These are phyloP conservation scores for Tinamus major DNA, from an alignment of 2,797 vertebrate genomes.

Conservation along the genomic window DNA sequence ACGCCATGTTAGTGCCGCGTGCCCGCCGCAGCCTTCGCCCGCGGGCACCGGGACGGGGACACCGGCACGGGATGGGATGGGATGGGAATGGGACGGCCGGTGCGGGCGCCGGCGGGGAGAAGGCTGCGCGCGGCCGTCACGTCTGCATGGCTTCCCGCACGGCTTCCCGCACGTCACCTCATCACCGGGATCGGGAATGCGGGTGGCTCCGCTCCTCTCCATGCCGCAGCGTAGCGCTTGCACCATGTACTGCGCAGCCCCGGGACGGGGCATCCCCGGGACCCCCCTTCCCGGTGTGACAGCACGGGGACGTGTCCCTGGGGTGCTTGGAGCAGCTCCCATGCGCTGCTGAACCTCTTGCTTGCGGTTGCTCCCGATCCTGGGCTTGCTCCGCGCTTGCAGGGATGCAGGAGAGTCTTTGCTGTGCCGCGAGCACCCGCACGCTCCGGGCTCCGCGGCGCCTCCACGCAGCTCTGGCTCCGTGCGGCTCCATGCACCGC, in stretches of 20 bases:
- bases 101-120: neutral
- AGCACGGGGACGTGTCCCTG: fast-evolving
- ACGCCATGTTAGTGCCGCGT: slow-evolving; percentile 99
- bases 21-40: slow-evolving; percentile 23
- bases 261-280: neutral
- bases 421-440: neutral
- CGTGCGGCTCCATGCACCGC: too few species aligned
- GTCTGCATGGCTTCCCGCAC: slow-evolving; percentile 35
- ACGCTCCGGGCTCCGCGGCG: neutral
- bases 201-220: too few species aligned
- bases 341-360: neutral
- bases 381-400: too few species aligned
- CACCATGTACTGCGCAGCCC: too few species aligned
- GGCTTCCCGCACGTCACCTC: slow-evolving; percentile 58
- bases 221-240: too few species aligned
- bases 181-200: neutral
- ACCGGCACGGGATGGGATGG: too few species aligned
- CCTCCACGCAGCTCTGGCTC: too few species aligned
- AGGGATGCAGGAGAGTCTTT: too few species aligned
- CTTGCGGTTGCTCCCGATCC: neutral
- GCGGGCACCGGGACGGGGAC: neutral
- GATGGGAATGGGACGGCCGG: too few species aligned
- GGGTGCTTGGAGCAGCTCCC: neutral
- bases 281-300: neutral
- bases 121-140: slow-evolving; percentile 30